Conservation (phyloP, 2,888 invertebrate species). For the Caenorhabditis angaria region DNA sequence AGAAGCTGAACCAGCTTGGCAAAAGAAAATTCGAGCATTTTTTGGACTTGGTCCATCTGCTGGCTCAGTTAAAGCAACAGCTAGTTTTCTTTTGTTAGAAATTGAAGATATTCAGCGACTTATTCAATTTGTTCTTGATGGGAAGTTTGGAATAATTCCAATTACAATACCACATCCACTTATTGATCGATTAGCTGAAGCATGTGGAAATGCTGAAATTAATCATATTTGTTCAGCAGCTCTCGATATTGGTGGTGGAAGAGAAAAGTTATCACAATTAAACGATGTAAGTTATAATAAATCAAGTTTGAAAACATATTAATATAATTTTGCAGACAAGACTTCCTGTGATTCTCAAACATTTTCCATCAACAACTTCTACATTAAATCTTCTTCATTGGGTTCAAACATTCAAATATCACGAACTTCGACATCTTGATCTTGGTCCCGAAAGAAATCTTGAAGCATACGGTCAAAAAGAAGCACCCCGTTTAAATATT, state of each 20-base stretch:
- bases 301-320: no score
- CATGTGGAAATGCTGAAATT: conserved; percentile 11
- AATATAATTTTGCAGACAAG: no score
- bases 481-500: conserved; percentile 33
- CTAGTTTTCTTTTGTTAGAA: conserved; percentile 18
- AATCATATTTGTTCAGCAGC: conserved; percentile 14
- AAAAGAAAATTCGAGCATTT: conserved; percentile 31
- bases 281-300: no score
- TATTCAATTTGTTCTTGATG: conserved; percentile 30
- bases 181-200: not conserved
- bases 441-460: conserved; percentile 23
- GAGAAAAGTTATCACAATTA: conserved; percentile 27
- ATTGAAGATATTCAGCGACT: conserved; percentile 11
- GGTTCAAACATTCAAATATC: conserved; percentile 40
- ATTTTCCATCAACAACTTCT: conserved; percentile 38
- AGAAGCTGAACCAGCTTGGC: conserved; percentile 28
- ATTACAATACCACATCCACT: conserved; percentile 18
- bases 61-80: conserved; percentile 27
- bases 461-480: conserved; percentile 25
- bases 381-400: conserved; percentile 39
- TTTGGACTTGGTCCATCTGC: conserved; percentile 42
- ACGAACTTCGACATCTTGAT: conserved; percentile 30
- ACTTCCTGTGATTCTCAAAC: conserved; percentile 23
- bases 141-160: conserved; percentile 26
- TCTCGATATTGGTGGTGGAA: conserved; percentile 5